Evolutionary conservation across 2,888 invertebrate species (phyloP), one percentile per base, ranked within the genome.

Genomic region (Cotesia congregata): DNA sequence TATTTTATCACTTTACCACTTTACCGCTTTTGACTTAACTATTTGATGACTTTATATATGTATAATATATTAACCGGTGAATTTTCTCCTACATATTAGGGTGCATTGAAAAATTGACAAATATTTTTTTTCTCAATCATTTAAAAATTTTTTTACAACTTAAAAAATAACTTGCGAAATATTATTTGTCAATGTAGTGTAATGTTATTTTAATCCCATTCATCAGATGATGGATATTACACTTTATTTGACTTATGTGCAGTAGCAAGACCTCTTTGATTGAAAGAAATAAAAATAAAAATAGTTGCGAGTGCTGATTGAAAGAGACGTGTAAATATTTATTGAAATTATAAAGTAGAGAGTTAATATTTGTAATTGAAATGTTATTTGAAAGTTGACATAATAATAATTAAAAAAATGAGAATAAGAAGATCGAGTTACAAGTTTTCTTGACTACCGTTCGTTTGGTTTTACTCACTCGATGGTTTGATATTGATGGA

Each of bases 401-500:
- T 41, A 61, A 41, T 50, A 20, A 72, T 39, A 39, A 40, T 15
- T 67, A 67, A 20, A 9, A 69, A 69, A 41, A n/a, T 41, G 69
- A 7, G 40, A 20, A 41, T 72, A 61, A 15, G 17, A 30, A 62
- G 17, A 59, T 67, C 39, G 67, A 71, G 71, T 67, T 75, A 70
- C 64, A 39, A 72, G 38, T 74, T 74, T 74, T 74, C 12, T 17
- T 12, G 9, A 30, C 67, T 74, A 73, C 61, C 0, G 17, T 17
- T 20, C 67, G 61, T 74, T 12, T 7, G 2, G 74, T 68, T 30
- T 30, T 30, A 30, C 30, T 30, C 30, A 30, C 30, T 30, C 30
- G 3, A 30, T 30, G 30, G 3, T 30, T 30, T 30, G 30, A 30
- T 67, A 75, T 79, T 80, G 79, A 79, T 76, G 74, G 80, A 79